phyloP scores from a whole-genome alignment of 2,113 vertebrate genomes.

The Daboia siamensis region DNA sequence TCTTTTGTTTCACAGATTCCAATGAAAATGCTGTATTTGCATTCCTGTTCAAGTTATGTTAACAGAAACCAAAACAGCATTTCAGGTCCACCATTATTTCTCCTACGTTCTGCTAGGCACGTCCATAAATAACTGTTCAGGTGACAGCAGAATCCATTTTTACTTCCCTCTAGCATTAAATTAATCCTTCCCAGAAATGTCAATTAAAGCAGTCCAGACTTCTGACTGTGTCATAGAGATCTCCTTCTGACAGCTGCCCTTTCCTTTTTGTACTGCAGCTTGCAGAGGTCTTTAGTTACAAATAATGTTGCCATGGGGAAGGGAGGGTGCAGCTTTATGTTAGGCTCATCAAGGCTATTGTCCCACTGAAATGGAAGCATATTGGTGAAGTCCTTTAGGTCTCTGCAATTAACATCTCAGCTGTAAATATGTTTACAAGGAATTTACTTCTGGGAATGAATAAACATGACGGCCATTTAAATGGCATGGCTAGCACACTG shows the following conservation, averaged over 20 bases:
- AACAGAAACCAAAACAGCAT: neutral
- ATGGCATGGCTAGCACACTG: neutral
- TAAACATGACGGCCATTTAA: neutral
- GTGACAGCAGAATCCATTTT: neutral
- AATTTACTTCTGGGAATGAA: neutral
- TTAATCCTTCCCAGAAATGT: constrained; percentile 53
- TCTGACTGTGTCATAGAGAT: constrained; percentile 30
- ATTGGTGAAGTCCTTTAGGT: neutral
- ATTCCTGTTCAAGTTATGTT: neutral
- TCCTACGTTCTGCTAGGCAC: neutral
- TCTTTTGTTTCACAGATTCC: neutral
- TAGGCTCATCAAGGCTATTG: neutral
- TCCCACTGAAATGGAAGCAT: neutral
- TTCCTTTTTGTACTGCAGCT: constrained; percentile 27
- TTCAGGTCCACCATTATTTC: neutral
- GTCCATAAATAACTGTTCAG: neutral
- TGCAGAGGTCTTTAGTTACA: constrained; percentile 28
- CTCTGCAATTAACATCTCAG: neutral
- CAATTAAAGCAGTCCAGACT: constrained; percentile 32
- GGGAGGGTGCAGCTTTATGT: neutral
- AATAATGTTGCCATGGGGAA: neutral
- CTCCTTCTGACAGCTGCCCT: constrained; percentile 36
- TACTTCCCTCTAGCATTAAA: constrained; percentile 34
- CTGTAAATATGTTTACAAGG: neutral
- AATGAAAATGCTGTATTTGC: neutral